These are phyloP conservation scores for Geococcyx californianus DNA, from an alignment of 2,113 vertebrate species.

Conservation along the genomic window DNA sequence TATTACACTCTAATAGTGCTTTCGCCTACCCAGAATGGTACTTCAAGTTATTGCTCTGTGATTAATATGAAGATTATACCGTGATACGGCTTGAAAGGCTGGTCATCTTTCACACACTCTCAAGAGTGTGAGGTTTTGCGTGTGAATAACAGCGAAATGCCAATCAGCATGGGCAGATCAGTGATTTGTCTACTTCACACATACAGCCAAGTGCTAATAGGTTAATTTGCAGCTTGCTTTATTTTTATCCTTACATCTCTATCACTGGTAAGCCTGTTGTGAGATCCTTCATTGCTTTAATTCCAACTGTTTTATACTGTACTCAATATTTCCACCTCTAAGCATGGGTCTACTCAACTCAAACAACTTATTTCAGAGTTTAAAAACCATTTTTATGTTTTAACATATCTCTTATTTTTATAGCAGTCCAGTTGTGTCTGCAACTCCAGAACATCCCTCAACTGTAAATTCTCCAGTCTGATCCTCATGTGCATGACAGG, in stretches of 20 bases:
- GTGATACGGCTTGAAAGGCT: not conserved
- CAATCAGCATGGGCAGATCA: not conserved
- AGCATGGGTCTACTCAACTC: not conserved
- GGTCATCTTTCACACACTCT: not conserved
- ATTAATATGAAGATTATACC: not conserved
- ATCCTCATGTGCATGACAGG: not conserved
- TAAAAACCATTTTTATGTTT: not conserved
- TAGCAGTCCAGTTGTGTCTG: not conserved
- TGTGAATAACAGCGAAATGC: not conserved
- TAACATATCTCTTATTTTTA: not conserved
- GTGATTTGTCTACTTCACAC: not conserved
- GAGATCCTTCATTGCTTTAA: not conserved
- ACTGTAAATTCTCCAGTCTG: not conserved
- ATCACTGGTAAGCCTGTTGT: not conserved
- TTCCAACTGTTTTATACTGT: not conserved
- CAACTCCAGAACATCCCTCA: not conserved
- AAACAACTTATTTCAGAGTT: not conserved
- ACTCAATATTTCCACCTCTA: not conserved
- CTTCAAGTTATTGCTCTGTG: not conserved
- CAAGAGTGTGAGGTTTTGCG: not conserved
- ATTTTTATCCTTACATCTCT: not conserved
- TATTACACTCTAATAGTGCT: not conserved
- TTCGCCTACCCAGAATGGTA: not conserved
- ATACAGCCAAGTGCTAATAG: not conserved
- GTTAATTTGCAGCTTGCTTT: constrained; percentile 29